Percentiles rank a stretch among this genome's conserved stretches.
Conservation (phyloP, 1,140 invertebrate genomes). For the Drosophila navojoa region DNA sequence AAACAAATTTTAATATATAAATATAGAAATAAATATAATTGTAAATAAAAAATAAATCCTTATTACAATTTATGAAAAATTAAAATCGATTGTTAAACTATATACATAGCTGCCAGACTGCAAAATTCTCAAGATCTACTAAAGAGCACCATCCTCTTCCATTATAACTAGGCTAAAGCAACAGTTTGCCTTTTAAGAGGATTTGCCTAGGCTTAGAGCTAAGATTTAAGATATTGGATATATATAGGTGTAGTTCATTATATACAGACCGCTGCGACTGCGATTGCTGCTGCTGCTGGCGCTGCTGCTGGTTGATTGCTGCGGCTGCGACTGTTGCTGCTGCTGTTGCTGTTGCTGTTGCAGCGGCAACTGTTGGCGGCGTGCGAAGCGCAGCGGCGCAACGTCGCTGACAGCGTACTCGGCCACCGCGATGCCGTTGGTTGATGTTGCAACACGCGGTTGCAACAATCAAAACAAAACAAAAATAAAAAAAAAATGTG, state of each 20-base stretch:
- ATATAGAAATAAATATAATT: too few relatives aligned
- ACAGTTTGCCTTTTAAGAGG: neutral
- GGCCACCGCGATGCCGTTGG: constrained; percentile 48
- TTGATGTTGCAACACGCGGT: constrained; percentile 31
- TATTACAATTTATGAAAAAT: too few relatives aligned
- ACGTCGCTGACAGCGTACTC: constrained; percentile 41
- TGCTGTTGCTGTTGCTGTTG: constrained; percentile 33
- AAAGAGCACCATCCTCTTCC: too few relatives aligned
- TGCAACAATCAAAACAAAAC: constrained; percentile 10
- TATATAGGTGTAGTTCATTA: neutral
- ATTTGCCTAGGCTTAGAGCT: too few relatives aligned
- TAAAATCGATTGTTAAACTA: too few relatives aligned
- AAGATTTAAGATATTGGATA: neutral
- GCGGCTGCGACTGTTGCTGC: constrained; percentile 70
- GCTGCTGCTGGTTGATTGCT: constrained; percentile 65
- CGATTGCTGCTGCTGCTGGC: constrained; percentile 73
- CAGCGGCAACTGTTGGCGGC: constrained; percentile 18
- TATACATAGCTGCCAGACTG: too few relatives aligned
- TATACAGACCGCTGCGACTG: constrained; percentile 69
- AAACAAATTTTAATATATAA: too few relatives aligned
- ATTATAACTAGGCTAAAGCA: neutral
- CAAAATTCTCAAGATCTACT: too few relatives aligned
- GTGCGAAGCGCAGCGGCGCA: constrained; percentile 25
- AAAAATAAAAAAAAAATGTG: constrained; percentile 28
- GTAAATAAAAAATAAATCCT: too few relatives aligned